These are phyloP conservation scores for Triplophysa tibetana DNA, from an alignment of 2,113 vertebrate species.

Conservation along the genomic window DNA sequence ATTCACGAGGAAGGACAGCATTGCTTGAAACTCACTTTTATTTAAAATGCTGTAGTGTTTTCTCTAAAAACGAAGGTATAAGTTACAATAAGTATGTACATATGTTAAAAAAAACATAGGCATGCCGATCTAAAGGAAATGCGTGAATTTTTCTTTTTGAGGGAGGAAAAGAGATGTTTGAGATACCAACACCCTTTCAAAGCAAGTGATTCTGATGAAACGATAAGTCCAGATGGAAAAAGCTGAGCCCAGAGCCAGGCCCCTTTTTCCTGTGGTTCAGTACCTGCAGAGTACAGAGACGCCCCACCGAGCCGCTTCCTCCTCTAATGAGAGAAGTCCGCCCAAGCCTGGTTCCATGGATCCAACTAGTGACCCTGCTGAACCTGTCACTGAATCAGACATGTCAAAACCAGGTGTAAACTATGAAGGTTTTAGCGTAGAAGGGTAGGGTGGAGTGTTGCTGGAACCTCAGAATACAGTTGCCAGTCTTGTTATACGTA, in stretches of 20 bases:
- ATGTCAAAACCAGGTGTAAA: constrained; percentile 26
- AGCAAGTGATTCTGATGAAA: constrained; percentile 76
- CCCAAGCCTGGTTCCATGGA: constrained; percentile 59
- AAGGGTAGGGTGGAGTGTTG: not conserved
- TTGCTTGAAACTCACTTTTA: too few relatives aligned
- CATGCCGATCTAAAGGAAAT: constrained; percentile 62
- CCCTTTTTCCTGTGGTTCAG: constrained; percentile 54
- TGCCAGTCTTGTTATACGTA: too few relatives aligned
- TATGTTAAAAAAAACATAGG: constrained; percentile 32
- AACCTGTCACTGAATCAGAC: constrained; percentile 56
- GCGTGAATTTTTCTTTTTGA: constrained; percentile 46
- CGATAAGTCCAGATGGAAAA: constrained; percentile 55
- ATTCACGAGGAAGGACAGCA: too few relatives aligned
- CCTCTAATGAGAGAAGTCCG: constrained; percentile 72
- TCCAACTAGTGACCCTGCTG: constrained; percentile 61
- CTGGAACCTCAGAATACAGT: constrained; percentile 32
- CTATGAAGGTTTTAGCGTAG: not conserved
- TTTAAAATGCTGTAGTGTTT: too few relatives aligned
- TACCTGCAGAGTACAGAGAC: constrained; percentile 68
- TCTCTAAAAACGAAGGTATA: too few relatives aligned
- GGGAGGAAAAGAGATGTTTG: constrained; percentile 60
- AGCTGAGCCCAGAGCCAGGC: constrained; percentile 42
- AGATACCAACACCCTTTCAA: constrained; percentile 57
- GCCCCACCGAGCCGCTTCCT: constrained; percentile 59
- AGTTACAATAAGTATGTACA: too few relatives aligned